These are phyloP conservation scores for Pterocles orientalis DNA, from an alignment of 2,113 vertebrate genomes.

Conservation along the genomic window DNA sequence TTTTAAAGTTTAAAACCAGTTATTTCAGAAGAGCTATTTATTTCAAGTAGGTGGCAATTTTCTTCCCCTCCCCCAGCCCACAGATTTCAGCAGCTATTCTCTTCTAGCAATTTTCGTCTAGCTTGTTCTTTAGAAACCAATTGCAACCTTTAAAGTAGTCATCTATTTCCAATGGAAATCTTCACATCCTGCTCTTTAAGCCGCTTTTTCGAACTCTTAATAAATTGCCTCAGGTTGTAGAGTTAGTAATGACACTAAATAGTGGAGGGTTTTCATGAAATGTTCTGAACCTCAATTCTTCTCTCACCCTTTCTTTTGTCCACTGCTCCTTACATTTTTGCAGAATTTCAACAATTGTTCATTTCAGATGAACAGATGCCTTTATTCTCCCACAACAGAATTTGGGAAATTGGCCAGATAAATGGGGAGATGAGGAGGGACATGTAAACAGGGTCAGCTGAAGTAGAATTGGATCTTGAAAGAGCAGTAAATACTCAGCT, in stretches of 20 bases:
- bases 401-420: constrained; percentile 29
- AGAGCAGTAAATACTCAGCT: constrained; percentile 34
- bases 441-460: neutral
- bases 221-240: constrained; percentile 74
- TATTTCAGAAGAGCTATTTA: constrained; percentile 78
- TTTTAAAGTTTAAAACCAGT: constrained; percentile 75
- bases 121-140: constrained; percentile 77
- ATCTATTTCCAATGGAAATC: constrained; percentile 78
- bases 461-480: constrained; percentile 16
- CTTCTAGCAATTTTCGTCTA: constrained; percentile 77
- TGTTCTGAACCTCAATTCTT: constrained; percentile 3
- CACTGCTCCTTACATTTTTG: neutral
- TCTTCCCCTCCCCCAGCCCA: constrained; percentile 58
- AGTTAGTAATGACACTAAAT: constrained; percentile 72
- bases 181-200: constrained; percentile 71
- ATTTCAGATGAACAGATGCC: constrained; percentile 5
- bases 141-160: constrained; percentile 75
- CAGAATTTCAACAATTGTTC: constrained; percentile 37
- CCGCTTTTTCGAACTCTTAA: constrained; percentile 75
- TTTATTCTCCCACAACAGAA: neutral
- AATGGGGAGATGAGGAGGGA: neutral
- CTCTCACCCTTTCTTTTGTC: constrained; percentile 42
- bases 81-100: constrained; percentile 75
- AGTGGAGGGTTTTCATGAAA: constrained; percentile 39
- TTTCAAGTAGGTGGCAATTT: constrained; percentile 78